Evolutionary conservation across 1,140 invertebrate species (phyloP), one percentile per base, ranked within the genome.

Genomic region (Cylas formicarius): DNA sequence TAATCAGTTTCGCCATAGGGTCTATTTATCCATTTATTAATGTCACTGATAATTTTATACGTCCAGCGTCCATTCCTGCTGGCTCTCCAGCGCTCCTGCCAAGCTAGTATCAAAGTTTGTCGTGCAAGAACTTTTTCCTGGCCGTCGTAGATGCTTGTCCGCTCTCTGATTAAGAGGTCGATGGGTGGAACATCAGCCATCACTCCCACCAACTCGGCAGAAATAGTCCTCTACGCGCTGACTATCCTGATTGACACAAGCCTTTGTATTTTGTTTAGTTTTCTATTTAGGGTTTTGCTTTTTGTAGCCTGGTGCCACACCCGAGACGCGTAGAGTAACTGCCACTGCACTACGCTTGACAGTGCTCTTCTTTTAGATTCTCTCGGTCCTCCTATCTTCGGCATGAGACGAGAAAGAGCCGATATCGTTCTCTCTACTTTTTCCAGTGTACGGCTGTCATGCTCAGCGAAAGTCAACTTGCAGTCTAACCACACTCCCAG

Each of bases 361-460:
- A 62, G 34, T 7, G 57, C 23, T 18, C 46, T 38, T 27, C 56
- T 40, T 14, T 48, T 54, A 14, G 33, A 33, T 1, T 37, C 20
- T 16, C 13, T 43, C 19, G 58, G 53, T 13, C 57, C 62, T 8
- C 32, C 40, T 7, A 58, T 40, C 22, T 57, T 62, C n/a, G n/a
- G n/a, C n/a, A n/a, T n/a, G n/a, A 3, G 53, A 29, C 51, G 43
- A 16, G 41, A 29, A 2, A 62, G 50, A 2, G 28, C 20, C n/a
- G 48, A 19, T 11, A 34, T 22, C 24, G 17, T 33, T 16, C 9
- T 40, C 5, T 44, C 31, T 2, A 43, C 54, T 28, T 52, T 60
- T 2, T 29, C 28, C 3, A 41, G 8, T 14, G 38, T 35, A 18
- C 27, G 21, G 6, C 24, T 16, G 0, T 57, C 43, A 20, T 61